Base-by-base conservation (phyloP, 2,113 vertebrate species). In the Brachyhypopomus occidentalis region DNA sequence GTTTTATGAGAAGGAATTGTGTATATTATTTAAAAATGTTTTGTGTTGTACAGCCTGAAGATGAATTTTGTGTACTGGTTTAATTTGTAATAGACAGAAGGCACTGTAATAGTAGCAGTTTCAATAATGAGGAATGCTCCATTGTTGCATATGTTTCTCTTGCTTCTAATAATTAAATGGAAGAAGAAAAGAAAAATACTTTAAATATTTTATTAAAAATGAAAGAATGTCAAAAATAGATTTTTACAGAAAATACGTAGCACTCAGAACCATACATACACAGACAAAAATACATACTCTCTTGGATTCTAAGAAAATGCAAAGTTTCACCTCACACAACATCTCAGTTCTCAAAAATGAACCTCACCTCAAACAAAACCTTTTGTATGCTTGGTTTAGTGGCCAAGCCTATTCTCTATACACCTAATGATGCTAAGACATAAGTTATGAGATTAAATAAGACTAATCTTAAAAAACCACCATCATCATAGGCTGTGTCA, bases 131-230 rank as follows among this genome's bases (percentile, higher is more conserved):
- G 5, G 41, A 48, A 38, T 38, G 36, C 6, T 4, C 6, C 41
- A 41, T 41, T 8, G 9, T 41, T 41, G 41, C 5, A 41, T 41
- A 8, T 25, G 27, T 12, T 2, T 20, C n/a, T 41, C 34, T 25
- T 16, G n/a, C 0, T 2, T 27, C 11, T 14, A 41, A 62, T 3
- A 45, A 62, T n/a, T 19, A 58, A 19, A 22, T 36, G 36, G 59
- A 27, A 30, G 60, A 48, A 11, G 20, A n/a, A 38, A 14, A 17
- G n/a, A 20, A 63, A 22, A 56, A 55, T 1, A 64, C 70, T 82
- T 84, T 45, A 0, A 75, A 67, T 59, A 12, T 87, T 87, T 84
- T 87, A 87, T 83, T 87, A 76, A 70, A 84, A 84, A 84, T 71
- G 45, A 73, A 73, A 76, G 19, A 22, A 63, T 64, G 77, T 75